Conservation (phyloP, 2,797 vertebrate species). For the Hemitrygon akajei region DNA sequence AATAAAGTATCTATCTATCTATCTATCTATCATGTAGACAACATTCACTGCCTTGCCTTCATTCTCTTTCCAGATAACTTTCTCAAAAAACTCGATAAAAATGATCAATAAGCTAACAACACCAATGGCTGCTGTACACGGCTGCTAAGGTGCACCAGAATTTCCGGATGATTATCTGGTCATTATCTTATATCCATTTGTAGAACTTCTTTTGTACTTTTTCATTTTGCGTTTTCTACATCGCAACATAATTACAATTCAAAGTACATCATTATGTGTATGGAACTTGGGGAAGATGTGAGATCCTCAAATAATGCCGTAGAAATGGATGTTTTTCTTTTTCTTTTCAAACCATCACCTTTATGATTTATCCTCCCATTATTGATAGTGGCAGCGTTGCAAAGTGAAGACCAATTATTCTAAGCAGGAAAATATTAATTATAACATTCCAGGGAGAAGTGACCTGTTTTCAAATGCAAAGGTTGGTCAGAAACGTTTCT, state of each 20-base stretch:
- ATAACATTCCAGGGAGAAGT: slow-evolving; percentile 12
- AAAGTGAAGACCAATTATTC: neutral
- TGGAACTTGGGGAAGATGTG: neutral
- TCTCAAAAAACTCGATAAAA: too few relatives aligned
- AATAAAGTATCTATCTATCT: too few relatives aligned
- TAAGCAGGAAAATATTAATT: neutral
- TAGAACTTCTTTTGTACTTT: neutral
- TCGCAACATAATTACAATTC: neutral
- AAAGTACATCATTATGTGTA: neutral
- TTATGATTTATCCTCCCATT: neutral
- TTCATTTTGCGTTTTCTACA: neutral
- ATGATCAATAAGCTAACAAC: too few relatives aligned
- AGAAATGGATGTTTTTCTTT: neutral
- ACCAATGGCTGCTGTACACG: too few relatives aligned
- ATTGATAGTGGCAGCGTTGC: neutral
- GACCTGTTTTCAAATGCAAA: neutral
- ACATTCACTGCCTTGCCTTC: too few relatives aligned
- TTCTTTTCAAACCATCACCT: neutral
- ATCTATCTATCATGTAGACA: too few relatives aligned
- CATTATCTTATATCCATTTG: neutral
- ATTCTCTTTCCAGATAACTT: too few relatives aligned
- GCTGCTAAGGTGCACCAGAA: too few relatives aligned
- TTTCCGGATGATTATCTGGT: neutral
- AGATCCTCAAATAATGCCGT: neutral
- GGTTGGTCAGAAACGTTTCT: neutral